Evolutionary conservation across 2,113 vertebrate species (phyloP).

Genomic region (Poecilia latipinna): DNA sequence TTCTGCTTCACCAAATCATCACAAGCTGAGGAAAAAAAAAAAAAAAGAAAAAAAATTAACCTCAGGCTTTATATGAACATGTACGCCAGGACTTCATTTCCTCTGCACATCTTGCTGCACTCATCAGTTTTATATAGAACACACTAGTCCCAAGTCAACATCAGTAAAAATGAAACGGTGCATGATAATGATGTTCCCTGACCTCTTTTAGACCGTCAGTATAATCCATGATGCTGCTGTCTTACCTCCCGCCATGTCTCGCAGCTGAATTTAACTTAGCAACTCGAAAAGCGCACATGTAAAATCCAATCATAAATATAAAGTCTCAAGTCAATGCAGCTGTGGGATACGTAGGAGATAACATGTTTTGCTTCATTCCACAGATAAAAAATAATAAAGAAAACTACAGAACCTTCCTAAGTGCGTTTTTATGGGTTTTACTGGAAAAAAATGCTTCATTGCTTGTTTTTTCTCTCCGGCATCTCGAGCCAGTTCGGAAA

Average conservation of each 20-base stretch:
- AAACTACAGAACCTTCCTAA: slow-evolving; percentile 43
- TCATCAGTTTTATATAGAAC: slow-evolving; percentile 75
- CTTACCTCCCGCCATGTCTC: slow-evolving; percentile 23
- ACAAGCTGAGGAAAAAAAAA: slow-evolving; percentile 23
- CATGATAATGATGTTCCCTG: slow-evolving; percentile 69
- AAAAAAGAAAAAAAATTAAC: slow-evolving; percentile 54
- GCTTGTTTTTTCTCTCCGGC: slow-evolving; percentile 70
- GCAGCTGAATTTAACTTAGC: background rate
- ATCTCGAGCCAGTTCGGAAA: slow-evolving; percentile 52
- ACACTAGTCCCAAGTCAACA: slow-evolving; percentile 60
- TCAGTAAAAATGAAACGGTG: slow-evolving; percentile 58
- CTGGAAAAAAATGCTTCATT: slow-evolving; percentile 46
- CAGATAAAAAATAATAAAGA: slow-evolving; percentile 50
- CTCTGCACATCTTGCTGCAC: slow-evolving; percentile 63
- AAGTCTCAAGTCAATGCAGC: slow-evolving; percentile 1
- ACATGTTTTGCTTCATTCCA: slow-evolving; percentile 9
- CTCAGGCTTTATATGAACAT: slow-evolving; percentile 68
- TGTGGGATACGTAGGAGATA: slow-evolving; percentile 1
- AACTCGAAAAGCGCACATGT: background rate
- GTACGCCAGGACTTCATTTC: slow-evolving; percentile 69
- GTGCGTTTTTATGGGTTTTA: slow-evolving; percentile 44
- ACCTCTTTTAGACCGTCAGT: slow-evolving; percentile 62
- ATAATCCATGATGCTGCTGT: slow-evolving; percentile 46
- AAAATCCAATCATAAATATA: background rate
- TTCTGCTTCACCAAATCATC: slow-evolving; percentile 57